These are phyloP conservation scores for Thermophis baileyi DNA, from an alignment of 2,113 vertebrate species.

Conservation along the genomic window DNA sequence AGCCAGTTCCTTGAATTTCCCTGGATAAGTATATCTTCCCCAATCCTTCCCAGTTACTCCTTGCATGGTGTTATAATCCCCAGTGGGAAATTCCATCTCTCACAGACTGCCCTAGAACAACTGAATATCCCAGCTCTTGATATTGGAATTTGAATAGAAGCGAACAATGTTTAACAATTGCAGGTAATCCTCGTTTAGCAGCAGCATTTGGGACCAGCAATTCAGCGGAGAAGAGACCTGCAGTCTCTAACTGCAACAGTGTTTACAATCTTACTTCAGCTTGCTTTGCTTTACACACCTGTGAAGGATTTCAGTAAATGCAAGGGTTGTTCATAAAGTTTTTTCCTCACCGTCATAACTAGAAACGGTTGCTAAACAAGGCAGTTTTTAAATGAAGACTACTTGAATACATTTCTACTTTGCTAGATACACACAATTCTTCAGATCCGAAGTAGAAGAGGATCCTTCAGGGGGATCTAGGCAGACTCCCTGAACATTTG, in stretches of 20 bases:
- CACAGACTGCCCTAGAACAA: not conserved
- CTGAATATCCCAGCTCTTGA: not conserved
- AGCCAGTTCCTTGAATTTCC: not conserved
- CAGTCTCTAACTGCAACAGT: not conserved
- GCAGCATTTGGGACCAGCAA: not conserved
- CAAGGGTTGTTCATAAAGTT: not conserved
- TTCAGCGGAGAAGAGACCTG: not conserved
- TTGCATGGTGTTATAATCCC: not conserved
- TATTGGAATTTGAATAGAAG: not conserved
- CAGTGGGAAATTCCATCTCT: not conserved
- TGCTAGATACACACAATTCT: not conserved
- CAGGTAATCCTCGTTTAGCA: not conserved
- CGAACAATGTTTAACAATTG: not conserved
- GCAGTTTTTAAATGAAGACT: not conserved
- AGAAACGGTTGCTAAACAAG: not conserved
- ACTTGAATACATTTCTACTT: not conserved
- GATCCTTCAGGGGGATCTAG: not conserved
- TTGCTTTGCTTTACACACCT: not conserved
- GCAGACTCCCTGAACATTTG: not conserved
- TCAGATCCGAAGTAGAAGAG: not conserved
- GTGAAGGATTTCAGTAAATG: not conserved
- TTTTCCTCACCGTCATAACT: not conserved
- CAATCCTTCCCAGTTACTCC: not conserved
- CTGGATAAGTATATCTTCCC: not conserved
- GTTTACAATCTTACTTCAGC: not conserved